Base-by-base conservation (phyloP, 2,888 invertebrate genomes). In the Troides helena region DNA sequence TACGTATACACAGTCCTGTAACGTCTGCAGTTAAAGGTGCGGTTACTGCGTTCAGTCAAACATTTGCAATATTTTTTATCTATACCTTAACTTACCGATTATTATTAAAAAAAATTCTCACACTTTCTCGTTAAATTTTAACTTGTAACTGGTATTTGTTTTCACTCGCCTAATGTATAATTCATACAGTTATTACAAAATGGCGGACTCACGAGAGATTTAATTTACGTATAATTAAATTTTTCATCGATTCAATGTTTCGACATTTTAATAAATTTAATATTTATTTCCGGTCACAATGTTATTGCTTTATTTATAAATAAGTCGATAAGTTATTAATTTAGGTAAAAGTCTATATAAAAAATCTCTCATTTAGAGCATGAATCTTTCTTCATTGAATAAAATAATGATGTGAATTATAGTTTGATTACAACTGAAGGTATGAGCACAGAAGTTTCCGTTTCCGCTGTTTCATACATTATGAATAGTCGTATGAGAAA, bases 21-120 rank as follows among this genome's bases (percentile, higher is more conserved):
- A 46, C 43, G 53, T 67, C 61, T 53, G 53, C 53, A 53, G 53
- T 53, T 53, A 18, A 18, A 53, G 53, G 18, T n/a, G 53, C n/a
- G 8, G 53, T 53, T n/a, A 53, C 53, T 53, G 53, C 18, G 18
- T 53, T 53, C n/a, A n/a, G 18, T 53, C 3, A 58, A 61, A 23
- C 61, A 39, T 12, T 21, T 61, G 36, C 67, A 53, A 61, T 60
- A 67, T 61, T 61, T 67, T 61, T 36, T 60, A 57, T 62, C 67
- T 43, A 67, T 23, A 14, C 39, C 43, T 67, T 61, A 53, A 53
- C 25, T 60, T 61, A 25, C 23, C 46, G 21, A 67, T 61, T 36
- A n/a, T 30, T 61, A 53, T 30, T 46, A 46, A 46, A 46, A 46
- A n/a, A 30, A 23, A 46, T 62, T 62, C 1, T 4, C 14, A 7